Percentiles rank a stretch among this genome's conserved stretches.
Conservation (phyloP, 2,113 vertebrate species). For the Dromiciops gliroides region DNA sequence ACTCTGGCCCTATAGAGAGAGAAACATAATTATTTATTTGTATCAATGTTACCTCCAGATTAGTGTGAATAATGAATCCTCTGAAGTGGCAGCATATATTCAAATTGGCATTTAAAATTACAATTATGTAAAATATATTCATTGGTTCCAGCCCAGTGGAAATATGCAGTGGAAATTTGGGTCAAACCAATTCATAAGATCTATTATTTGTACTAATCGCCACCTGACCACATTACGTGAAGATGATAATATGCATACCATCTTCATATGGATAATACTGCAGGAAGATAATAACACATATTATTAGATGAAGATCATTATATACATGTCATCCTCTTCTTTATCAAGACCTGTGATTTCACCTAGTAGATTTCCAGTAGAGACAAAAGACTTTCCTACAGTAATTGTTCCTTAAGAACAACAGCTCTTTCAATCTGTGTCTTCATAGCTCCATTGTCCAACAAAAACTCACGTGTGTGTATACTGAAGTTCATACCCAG, state of each 20-base stretch:
- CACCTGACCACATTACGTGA: neutral
- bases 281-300: neutral
- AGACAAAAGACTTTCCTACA: neutral
- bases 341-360: neutral
- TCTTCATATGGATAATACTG: neutral
- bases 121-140: neutral
- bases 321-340: neutral
- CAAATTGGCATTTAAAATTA: neutral
- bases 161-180: neutral
- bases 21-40: neutral
- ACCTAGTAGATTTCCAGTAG: neutral
- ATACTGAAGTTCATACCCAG: neutral
- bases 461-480: neutral
- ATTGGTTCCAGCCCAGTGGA: neutral
- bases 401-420: neutral
- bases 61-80: neutral
- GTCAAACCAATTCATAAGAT: neutral
- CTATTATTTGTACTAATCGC: neutral
- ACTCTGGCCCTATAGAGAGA: neutral
- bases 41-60: neutral
- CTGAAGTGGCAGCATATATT: neutral
- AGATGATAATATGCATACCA: neutral
- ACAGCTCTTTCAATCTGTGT: neutral
- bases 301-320: neutral
- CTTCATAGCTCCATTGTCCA: neutral